phyloP scores from a whole-genome alignment of 2,797 vertebrate genomes.

The Crotalus adamanteus region DNA sequence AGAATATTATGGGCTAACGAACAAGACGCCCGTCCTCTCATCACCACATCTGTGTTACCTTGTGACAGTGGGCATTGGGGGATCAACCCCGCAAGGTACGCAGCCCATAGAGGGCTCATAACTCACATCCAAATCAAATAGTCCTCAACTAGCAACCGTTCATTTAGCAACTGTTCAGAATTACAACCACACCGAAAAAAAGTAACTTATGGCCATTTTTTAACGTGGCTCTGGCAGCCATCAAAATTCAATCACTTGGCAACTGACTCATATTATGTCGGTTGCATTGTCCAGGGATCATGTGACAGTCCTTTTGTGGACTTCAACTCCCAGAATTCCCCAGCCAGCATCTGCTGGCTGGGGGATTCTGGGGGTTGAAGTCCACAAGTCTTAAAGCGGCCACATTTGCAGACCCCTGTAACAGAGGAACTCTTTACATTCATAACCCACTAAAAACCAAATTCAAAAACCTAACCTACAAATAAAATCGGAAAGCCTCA shows the following conservation, averaged over 20 bases:
- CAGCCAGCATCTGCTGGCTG: not conserved
- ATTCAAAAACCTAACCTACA: not conserved
- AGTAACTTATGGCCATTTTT: not conserved
- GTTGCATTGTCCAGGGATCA: not conserved
- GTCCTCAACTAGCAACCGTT: no score
- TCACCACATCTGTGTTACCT: not conserved
- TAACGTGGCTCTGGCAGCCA: not conserved
- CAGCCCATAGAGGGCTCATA: not conserved
- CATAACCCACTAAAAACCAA: not conserved
- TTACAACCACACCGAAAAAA: not conserved
- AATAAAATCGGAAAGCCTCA: not conserved
- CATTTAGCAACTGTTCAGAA: not conserved
- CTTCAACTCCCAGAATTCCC: not conserved
- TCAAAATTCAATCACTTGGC: not conserved
- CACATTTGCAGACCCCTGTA: not conserved
- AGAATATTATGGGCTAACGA: not conserved
- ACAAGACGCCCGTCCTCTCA: not conserved
- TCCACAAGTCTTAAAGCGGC: not conserved
- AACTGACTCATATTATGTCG: not conserved
- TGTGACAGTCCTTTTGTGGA: not conserved
- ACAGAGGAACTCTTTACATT: not conserved
- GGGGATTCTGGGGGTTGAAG: not conserved
- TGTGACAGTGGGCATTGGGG: no score
- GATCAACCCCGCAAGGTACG: not conserved
- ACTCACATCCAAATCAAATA: not conserved